These are phyloP conservation scores for Clavelina lepadiformis DNA, from an alignment of 23 tunicate genomes.

Conservation along the genomic window DNA sequence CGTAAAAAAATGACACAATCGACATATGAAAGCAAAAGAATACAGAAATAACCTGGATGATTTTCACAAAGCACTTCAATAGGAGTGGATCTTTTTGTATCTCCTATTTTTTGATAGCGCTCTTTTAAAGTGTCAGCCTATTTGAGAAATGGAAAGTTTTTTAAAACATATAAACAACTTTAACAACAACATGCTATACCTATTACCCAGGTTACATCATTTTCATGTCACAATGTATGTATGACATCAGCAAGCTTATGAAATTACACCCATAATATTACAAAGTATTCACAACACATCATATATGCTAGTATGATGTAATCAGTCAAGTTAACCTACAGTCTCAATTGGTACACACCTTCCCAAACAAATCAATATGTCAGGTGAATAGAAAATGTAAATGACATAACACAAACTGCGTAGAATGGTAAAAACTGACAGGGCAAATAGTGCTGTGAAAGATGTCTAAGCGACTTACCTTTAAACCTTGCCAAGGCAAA, in stretches of 20 bases:
- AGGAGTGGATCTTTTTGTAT: conserved; percentile 97
- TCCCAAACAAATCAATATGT: too few species aligned
- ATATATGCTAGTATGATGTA: too few species aligned
- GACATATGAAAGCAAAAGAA: too few species aligned
- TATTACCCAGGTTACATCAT: background rate
- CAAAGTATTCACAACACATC: background rate
- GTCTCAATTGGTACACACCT: too few species aligned
- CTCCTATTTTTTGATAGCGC: conserved; percentile 98
- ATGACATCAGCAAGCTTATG: background rate
- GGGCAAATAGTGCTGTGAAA: too few species aligned
- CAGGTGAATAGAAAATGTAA: too few species aligned
- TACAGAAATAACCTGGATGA: conserved; percentile 79
- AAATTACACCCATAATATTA: background rate
- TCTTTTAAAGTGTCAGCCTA: conserved; percentile 99
- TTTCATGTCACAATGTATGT: background rate
- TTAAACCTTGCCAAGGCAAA: conserved; percentile 99
- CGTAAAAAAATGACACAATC: too few species aligned
- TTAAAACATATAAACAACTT: background rate
- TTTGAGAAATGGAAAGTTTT: background rate
- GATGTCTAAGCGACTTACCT: conserved; percentile 70
- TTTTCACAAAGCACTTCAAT: conserved; percentile 98
- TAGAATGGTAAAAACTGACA: too few species aligned
- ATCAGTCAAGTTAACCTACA: too few species aligned
- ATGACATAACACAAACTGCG: too few species aligned
- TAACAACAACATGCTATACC: background rate